Evolutionary conservation across 1,140 invertebrate genomes (phyloP), one percentile per base, ranked within the genome.

Genomic region (Phymastichus coffea): DNA sequence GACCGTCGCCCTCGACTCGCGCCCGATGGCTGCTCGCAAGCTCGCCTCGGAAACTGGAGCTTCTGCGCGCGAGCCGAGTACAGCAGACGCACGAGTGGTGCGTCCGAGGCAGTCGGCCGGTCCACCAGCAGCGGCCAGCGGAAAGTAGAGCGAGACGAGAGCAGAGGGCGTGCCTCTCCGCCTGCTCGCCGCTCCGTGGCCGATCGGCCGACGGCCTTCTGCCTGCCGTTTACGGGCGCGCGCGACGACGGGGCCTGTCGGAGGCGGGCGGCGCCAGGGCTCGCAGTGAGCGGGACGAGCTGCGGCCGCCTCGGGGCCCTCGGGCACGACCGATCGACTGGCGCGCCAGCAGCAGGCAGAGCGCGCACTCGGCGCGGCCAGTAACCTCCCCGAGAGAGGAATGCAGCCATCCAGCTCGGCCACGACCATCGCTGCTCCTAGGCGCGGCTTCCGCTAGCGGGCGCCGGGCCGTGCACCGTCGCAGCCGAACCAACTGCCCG

Each of bases 161-260:
- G n/a, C n/a, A n/a, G n/a, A n/a, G n/a, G n/a, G n/a, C n/a, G n/a
- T n/a, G n/a, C n/a, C n/a, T n/a, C n/a, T n/a, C n/a, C n/a, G n/a
- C n/a, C n/a, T n/a, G n/a, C n/a, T n/a, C n/a, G n/a, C n/a, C n/a
- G n/a, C n/a, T n/a, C n/a, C n/a, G n/a, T n/a, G n/a, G n/a, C n/a
- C n/a, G n/a, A n/a, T n/a, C n/a, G n/a, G 71, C 74, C 72, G 71
- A 73, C 75, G 71, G 73, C 70, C 69, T 73, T 72, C 68, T 69
- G 68, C 67, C 71, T 64, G 66, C 71, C 72, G 69, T 72, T 74
- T 74, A 74, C 68, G 71, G 69, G 20, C 40, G 37, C 14, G 6
- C 33, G 25, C 23, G 51, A 43, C 38, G 25, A 30, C 25, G 17
- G 19, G n/a, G n/a, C 10, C 7, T 20, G 48, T 23, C 15, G 33